These are phyloP conservation scores for Heliconius hermathena DNA, from an alignment of 1,140 invertebrate genomes.

Conservation along the genomic window DNA sequence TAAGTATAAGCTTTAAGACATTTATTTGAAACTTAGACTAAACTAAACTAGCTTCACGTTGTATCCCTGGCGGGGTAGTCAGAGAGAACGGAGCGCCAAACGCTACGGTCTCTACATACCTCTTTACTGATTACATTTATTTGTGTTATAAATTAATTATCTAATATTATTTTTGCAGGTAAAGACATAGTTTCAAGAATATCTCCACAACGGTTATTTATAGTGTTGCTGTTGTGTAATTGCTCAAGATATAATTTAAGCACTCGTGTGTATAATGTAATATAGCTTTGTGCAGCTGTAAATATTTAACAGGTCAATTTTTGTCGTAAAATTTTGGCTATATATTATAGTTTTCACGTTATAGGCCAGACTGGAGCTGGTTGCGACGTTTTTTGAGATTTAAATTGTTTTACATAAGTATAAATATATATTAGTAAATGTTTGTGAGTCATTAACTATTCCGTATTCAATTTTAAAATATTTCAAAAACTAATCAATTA, in stretches of 20 bases:
- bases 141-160: background rate
- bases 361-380: too few species aligned
- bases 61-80: too few species aligned
- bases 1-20: too few species aligned
- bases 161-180: background rate
- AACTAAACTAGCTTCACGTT: too few species aligned
- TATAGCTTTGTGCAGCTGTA: conserved; percentile 2
- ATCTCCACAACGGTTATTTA: background rate
- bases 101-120: too few species aligned
- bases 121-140: too few species aligned
- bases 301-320: background rate
- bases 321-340: background rate
- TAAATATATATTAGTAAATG: too few species aligned
- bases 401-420: background rate
- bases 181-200: background rate
- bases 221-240: background rate
- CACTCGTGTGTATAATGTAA: background rate
- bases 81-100: too few species aligned
- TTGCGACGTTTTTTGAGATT: background rate
- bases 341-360: background rate
- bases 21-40: too few species aligned
- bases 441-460: too few species aligned
- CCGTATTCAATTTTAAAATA: too few species aligned
- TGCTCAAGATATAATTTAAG: background rate
- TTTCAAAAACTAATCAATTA: too few species aligned